Evolutionary conservation across 2,888 invertebrate species (phyloP), one percentile per base, ranked within the genome.

Genomic region (Sphaeridia pumilis): DNA sequence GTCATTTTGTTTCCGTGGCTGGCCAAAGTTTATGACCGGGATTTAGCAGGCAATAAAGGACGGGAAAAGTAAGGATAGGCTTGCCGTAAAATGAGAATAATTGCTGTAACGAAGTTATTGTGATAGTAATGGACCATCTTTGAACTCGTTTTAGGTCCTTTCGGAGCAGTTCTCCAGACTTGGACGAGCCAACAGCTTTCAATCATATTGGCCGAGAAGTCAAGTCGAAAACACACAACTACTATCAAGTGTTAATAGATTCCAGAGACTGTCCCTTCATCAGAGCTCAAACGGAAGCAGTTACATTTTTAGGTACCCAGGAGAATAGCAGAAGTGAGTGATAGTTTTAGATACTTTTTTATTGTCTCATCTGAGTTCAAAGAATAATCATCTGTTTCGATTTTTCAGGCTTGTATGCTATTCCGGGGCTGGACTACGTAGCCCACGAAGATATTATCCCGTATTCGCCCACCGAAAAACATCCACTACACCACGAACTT

Each of bases 401-500:
- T 46, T 50, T 20, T 54, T 25, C 42, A 65, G 64, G 64, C 68
- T 73, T 95, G 28, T 95, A 95, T 71, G 93, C 94, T 1, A 93
- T 95, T 67, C 94, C 94, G 5, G 97, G 97, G 0, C 73, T 98
- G 58, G 97, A 98, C 74, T 98, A 97, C 71, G 95, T 97, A 10
- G 89, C 92, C 0, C 98, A 99, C 68, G 92, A 94, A 68, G 97
- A 98, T 72, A 86, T 98, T 61, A 78, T 97, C 65, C 98, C 98
- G 0, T 97, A 94, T 70, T 80, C 84, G 1, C 85, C 90, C 1
- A 82, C 83, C 26, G 94, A 94, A 67, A 79, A 83, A 62, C 81
- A 83, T 52, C 94, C 95, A 0, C 74, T 98, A 50, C 86, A 90
- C 66, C 95, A 98, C 71, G 95, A 97, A 71, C 74, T 97, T 2